Base-by-base conservation (phyloP, 1,140 invertebrate species). In the Cotesia typhae region DNA sequence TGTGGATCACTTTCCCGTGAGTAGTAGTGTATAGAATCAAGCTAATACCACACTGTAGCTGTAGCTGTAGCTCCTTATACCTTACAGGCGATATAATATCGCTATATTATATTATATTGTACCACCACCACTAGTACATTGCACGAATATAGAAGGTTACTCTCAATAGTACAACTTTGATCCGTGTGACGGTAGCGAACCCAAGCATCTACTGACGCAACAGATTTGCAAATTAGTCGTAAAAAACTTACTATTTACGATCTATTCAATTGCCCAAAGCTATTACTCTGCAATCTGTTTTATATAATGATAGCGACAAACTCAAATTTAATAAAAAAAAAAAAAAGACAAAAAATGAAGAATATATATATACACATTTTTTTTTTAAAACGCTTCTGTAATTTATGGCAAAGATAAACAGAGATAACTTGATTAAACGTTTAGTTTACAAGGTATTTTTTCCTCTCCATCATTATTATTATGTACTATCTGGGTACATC, bases 221-320 rank as follows among this genome's bases (percentile, higher is more conserved):
- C 63, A 64, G 70, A 65, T 71, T 71, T 65, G 70, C 63, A 71
- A 71, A 71, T 71, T 47, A 71, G 63, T 70, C 57, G 68, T 70
- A 70, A 70, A 70, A 70, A 70, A 70, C 38, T 14, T 14, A 70
- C 59, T 47, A 60, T 36, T 37, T 60, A 37, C 41, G 38, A 57
- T 37, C 47, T 59, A 55, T 69, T 57, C 53, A 20, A 61, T 61
- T 28, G 60, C 60, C 60, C 17, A 61, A 61, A 61, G 60, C 60
- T 61, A 57, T 57, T 57, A 6, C n/a, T 57, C n/a, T 59, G n/a
- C 55, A n/a, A 17, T 59, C n/a, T 59, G 12, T 59, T 3, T 59
- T 59, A n/a, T 59, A 59, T n/a, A 59, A 59, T 59, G n/a, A 28
- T 28, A 28, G 28, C 2, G 28, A 28, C 28, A 28, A 28, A 28